phyloP scores from a whole-genome alignment of 1,140 invertebrate genomes.

The Chironomus tepperi region DNA sequence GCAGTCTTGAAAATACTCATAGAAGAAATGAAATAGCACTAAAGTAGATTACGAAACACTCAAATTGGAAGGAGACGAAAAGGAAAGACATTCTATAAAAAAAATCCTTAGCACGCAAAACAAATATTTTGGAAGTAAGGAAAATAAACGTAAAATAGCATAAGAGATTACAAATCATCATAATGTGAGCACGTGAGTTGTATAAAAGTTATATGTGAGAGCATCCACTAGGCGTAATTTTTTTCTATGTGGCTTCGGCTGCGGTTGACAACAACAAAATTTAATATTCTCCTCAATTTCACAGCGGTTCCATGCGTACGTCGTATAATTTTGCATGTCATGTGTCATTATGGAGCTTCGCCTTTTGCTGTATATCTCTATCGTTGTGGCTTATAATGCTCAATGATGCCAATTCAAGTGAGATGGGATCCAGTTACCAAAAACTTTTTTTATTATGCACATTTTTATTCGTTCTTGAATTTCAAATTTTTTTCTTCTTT shows the following conservation, averaged over 20 bases:
- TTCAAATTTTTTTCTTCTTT: not conserved
- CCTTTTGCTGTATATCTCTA: too few relatives aligned
- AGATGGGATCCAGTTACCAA: not conserved
- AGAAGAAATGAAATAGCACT: too few relatives aligned
- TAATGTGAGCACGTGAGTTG: constrained; percentile 3
- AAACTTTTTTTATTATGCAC: not conserved
- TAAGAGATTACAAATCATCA: constrained; percentile 13
- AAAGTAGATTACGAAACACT: too few relatives aligned
- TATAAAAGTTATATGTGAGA: not conserved
- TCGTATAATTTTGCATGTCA: not conserved
- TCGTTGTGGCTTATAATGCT: too few relatives aligned
- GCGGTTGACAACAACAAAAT: not conserved
- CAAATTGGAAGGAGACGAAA: not conserved
- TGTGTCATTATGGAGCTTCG: not conserved
- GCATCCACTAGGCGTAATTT: not conserved
- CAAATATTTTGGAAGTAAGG: not conserved
- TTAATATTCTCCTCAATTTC: constrained; percentile 2
- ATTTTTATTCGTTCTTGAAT: not conserved
- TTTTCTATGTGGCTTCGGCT: not conserved
- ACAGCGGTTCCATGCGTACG: not conserved
- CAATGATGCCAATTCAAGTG: not conserved
- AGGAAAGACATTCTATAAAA: not conserved
- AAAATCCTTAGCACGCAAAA: not conserved
- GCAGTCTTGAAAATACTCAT: too few relatives aligned
- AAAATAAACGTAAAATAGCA: not conserved